Conservation (phyloP, 2,888 invertebrate species). For the Petrolisthes cinctipes region DNA sequence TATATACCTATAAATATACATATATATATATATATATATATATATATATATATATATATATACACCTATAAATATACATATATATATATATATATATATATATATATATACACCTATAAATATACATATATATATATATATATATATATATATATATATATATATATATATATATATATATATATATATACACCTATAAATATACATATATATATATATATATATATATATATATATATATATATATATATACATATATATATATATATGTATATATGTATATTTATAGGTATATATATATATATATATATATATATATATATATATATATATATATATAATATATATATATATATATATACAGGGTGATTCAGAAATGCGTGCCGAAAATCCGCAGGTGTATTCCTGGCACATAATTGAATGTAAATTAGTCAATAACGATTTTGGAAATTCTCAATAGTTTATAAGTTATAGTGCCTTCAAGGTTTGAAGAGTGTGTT, state of each 20-base stretch:
- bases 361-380: too few relatives aligned
- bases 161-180: slow-evolving; percentile 22
- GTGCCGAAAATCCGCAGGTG: too few relatives aligned
- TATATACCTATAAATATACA: neutral
- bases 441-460: too few relatives aligned
- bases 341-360: too few relatives aligned
- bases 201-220: slow-evolving; percentile 4
- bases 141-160: slow-evolving; percentile 14
- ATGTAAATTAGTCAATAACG: too few relatives aligned
- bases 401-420: too few relatives aligned
- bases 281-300: too few relatives aligned
- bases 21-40: slow-evolving; percentile 16
- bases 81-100: slow-evolving; percentile 27
- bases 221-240: neutral
- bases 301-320: slow-evolving; percentile 1
- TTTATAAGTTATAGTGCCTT: too few relatives aligned
- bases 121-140: neutral
- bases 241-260: neutral
- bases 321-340: slow-evolving; percentile 1
- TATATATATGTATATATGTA: neutral
- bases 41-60: neutral
- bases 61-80: slow-evolving; percentile 21
- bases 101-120: neutral
- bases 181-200: neutral
- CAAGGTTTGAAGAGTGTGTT: too few relatives aligned